phyloP scores from a whole-genome alignment of 1,140 invertebrate genomes.

The Leucophenga varia region DNA sequence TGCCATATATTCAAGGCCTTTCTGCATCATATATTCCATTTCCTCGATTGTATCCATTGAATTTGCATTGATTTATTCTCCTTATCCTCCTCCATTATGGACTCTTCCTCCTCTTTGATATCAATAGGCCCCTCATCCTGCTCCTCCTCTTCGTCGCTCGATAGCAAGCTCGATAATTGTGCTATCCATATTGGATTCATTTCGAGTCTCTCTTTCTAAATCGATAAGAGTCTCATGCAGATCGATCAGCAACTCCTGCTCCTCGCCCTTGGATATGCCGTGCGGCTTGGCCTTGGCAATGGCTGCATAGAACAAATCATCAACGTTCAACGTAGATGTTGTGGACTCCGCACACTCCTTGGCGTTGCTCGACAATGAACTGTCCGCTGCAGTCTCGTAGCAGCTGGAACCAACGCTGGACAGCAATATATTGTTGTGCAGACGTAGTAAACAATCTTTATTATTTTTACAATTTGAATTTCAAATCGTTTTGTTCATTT shows the following conservation, averaged over 20 bases:
- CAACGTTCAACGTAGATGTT: constrained; percentile 17
- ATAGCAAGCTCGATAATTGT: constrained; percentile 36
- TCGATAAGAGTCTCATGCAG: constrained; percentile 24
- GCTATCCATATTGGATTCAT: too few relatives aligned
- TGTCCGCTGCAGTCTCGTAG: constrained; percentile 43
- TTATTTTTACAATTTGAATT: too few relatives aligned
- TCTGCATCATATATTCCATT: constrained; percentile 55
- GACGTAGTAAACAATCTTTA: too few relatives aligned
- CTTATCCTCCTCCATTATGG: not conserved
- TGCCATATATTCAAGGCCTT: constrained; percentile 42
- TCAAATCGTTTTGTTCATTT: too few relatives aligned
- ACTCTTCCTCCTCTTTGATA: too few relatives aligned
- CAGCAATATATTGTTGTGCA: too few relatives aligned
- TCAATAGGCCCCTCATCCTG: not conserved
- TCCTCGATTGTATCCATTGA: constrained; percentile 57
- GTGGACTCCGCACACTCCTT: too few relatives aligned
- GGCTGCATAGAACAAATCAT: constrained; percentile 40
- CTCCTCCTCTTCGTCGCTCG: constrained; percentile 21
- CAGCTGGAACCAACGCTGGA: too few relatives aligned
- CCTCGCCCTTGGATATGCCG: constrained; percentile 22
- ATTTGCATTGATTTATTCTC: constrained; percentile 38
- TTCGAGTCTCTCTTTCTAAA: too few relatives aligned
- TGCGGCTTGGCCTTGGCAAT: constrained; percentile 28
- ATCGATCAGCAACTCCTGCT: constrained; percentile 25
- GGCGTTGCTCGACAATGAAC: constrained; percentile 19